These are phyloP conservation scores for Chrysomallon squamiferum DNA, from an alignment of 1,140 invertebrate genomes.

Conservation along the genomic window DNA sequence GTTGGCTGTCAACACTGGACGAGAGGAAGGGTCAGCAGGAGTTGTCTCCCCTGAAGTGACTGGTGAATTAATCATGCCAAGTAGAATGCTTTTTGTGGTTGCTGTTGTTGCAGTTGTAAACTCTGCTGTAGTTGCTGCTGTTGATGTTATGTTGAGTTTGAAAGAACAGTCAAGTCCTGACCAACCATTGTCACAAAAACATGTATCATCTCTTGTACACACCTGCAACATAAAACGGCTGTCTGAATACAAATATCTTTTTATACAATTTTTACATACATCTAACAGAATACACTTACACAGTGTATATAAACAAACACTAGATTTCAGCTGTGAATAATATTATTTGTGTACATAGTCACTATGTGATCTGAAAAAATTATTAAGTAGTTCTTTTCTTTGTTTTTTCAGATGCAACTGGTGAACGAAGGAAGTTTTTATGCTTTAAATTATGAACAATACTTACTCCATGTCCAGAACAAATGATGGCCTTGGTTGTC, in stretches of 20 bases:
- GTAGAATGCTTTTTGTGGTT: conserved; percentile 11
- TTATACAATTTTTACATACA: no score
- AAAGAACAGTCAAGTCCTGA: conserved; percentile 87
- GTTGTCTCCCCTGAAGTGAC: background rate
- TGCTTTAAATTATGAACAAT: no score
- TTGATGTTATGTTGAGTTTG: conserved; percentile 33
- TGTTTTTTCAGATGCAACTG: no score
- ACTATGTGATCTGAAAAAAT: no score
- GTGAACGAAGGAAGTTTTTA: no score
- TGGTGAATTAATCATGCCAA: conserved; percentile 8
- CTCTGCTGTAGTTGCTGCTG: conserved; percentile 41
- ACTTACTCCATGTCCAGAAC: conserved; percentile 91
- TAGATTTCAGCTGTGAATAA: no score
- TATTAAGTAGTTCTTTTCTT: no score
- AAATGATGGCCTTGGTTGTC: conserved; percentile 68
- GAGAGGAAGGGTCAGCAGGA: conserved; percentile 16
- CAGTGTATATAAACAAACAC: no score
- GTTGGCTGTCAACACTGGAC: conserved; percentile 43
- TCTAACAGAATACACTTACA: no score
- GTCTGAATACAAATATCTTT: no score
- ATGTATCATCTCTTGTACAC: conserved; percentile 92
- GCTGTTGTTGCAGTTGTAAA: conserved; percentile 19
- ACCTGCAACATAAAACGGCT: conserved; percentile 72
- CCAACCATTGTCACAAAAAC: conserved; percentile 90
- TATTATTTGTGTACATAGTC: no score